Evolutionary conservation across 2,797 vertebrate species (phyloP).

Genomic region (Tadarida brasiliensis): DNA sequence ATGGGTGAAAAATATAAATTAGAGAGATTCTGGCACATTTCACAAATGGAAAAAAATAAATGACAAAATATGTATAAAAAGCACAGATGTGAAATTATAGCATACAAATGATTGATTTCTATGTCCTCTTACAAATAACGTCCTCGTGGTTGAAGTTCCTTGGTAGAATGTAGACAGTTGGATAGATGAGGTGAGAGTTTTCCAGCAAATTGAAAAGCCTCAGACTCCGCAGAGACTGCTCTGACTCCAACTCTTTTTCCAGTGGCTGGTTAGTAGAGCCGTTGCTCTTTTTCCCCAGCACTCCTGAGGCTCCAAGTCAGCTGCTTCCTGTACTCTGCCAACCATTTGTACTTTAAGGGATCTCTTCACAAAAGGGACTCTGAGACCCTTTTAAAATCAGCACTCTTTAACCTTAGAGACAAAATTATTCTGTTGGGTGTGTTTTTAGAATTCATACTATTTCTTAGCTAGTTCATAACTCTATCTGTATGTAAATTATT

Average conservation of each 20-base stretch:
- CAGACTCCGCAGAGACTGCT: not conserved
- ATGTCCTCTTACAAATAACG: not conserved
- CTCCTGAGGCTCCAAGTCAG: not conserved
- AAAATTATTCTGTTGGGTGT: constrained; percentile 59
- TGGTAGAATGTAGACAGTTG: not conserved
- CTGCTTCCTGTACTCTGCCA: not conserved
- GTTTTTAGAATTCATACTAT: constrained; percentile 65
- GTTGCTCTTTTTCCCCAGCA: not conserved
- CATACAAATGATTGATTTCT: not conserved
- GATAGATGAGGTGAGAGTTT: not conserved
- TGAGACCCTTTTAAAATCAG: constrained; percentile 51
- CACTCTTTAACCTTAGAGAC: constrained; percentile 40
- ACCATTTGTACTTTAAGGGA: not conserved
- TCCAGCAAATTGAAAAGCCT: not conserved
- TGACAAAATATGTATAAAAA: not conserved
- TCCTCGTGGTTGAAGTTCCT: not conserved
- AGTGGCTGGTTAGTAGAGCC: not conserved
- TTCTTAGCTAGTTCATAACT: constrained; percentile 77
- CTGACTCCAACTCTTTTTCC: not conserved
- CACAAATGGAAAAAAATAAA: constrained; percentile 34
- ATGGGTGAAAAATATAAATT: not conserved
- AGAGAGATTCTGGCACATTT: not conserved
- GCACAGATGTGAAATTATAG: not conserved
- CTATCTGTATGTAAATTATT: constrained; percentile 85
- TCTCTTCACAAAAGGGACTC: not conserved